Evolutionary conservation across 2,797 vertebrate species (phyloP), one percentile per base, ranked within the genome.

Genomic region (Hirundo rustica): DNA sequence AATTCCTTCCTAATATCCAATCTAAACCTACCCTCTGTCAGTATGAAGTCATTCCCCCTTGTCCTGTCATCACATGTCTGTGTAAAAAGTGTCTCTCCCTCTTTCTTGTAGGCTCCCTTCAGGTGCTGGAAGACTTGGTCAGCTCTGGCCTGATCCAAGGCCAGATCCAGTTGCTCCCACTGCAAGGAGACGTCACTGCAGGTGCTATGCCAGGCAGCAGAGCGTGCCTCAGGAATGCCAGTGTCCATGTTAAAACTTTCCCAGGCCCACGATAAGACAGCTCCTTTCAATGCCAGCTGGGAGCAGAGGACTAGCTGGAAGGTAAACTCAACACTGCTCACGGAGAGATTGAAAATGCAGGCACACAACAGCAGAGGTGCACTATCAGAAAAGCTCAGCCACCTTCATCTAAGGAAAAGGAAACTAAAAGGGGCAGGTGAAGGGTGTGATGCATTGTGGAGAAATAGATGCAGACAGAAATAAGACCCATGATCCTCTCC

Each of bases 341-440:
- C 11, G 1, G 20, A 64, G 34, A 62, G 38, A 30, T 32, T 32
- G 1, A 3, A 89, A 75, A 64, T 15, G 45, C 58, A 71, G 47
- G 42, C 44, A 79, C 14, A 26, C 17, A 62, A 23, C 3, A 50
- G 77, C 61, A 23, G 45, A 40, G 36, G 68, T 5, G 14, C 57
- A 32, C 60, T 14, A 29, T 17, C 22, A 64, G 71, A 45, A 47
- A 58, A 75, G 29, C 50, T 84, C 47, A 54, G 66, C 19, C 18
- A 14, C 4, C 3, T 66, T 50, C 51, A 53, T 7, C 18, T 50
- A 62, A 38, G 26, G 36, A 42, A 22, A 83, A 83, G 36, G 51
- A 85, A 96, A 95, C 74, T 20, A 70, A 5, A 85, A 85, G 68
- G 36, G 74, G 61, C 55, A 88, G 55, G 42, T 73, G 72, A 92